Evolutionary conservation across 2,888 invertebrate genomes (phyloP).

Genomic region (Idaea straminata): DNA sequence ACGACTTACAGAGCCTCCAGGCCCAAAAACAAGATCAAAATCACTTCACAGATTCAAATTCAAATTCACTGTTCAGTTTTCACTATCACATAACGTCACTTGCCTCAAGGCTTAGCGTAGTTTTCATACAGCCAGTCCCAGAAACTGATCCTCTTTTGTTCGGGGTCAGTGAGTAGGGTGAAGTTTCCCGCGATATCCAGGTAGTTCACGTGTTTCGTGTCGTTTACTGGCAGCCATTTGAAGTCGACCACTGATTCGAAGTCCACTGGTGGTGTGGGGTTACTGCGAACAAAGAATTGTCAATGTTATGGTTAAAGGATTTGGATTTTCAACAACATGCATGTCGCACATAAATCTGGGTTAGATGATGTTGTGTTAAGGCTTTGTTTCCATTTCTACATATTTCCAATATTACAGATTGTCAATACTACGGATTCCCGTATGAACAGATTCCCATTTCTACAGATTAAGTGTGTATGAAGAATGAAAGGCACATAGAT

Average conservation of each 20-base stretch:
- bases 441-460: no score
- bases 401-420: no score
- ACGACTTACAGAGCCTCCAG: background rate
- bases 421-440: no score
- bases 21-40: background rate
- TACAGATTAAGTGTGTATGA: no score
- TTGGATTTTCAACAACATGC: no score
- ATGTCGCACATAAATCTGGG: no score
- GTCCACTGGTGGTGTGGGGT: conserved; percentile 77
- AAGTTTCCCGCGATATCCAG: conserved; percentile 79
- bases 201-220: conserved; percentile 59
- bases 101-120: conserved; percentile 42
- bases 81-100: conserved; percentile 10
- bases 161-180: conserved; percentile 73
- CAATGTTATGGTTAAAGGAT: background rate
- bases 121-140: conserved; percentile 78
- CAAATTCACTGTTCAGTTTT: conserved; percentile 18
- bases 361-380: no score
- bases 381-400: no score
- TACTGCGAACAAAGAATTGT: conserved; percentile 40
- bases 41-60: conserved; percentile 9
- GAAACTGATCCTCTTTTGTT: conserved; percentile 74
- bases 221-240: conserved; percentile 76
- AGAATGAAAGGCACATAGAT: no score
- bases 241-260: conserved; percentile 72